phyloP scores from a whole-genome alignment of 2,113 vertebrate genomes.

The Chloropsis cyanopogon region DNA sequence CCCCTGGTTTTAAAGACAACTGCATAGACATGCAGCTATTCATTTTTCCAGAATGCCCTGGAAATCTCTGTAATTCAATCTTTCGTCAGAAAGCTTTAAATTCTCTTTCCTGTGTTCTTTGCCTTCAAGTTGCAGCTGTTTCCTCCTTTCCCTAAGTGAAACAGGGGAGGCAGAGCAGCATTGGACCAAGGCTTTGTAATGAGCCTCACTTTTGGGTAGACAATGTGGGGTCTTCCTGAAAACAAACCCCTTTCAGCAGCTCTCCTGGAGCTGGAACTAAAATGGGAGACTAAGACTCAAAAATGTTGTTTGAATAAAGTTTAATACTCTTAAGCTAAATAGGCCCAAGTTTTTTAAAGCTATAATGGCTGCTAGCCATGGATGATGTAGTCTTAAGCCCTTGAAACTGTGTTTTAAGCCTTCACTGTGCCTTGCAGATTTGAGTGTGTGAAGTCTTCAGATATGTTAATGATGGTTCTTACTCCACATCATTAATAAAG shows the following conservation, averaged over 20 bases:
- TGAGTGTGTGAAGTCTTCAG: conserved; percentile 10
- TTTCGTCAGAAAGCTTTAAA: neutral
- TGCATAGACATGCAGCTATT: neutral
- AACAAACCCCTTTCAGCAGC: neutral
- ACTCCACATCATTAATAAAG: neutral
- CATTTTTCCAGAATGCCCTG: neutral
- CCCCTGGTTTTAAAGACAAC: neutral
- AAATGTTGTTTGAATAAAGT: neutral
- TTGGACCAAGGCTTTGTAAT: neutral
- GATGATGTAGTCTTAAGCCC: neutral
- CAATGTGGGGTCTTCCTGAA: neutral
- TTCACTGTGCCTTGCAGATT: neutral
- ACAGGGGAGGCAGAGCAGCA: neutral
- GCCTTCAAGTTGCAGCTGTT: neutral
- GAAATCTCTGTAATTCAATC: neutral
- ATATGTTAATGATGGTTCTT: neutral
- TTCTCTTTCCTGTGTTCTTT: neutral
- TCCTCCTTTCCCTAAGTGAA: neutral
- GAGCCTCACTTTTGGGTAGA: neutral
- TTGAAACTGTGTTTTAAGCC: neutral
- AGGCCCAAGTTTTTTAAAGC: neutral
- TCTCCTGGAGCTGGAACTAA: neutral
- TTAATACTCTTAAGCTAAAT: neutral
- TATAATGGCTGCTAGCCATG: neutral
- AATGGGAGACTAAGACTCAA: neutral